Evolutionary conservation across 2,113 vertebrate genomes (phyloP).

Genomic region (Myiagra hebetior): DNA sequence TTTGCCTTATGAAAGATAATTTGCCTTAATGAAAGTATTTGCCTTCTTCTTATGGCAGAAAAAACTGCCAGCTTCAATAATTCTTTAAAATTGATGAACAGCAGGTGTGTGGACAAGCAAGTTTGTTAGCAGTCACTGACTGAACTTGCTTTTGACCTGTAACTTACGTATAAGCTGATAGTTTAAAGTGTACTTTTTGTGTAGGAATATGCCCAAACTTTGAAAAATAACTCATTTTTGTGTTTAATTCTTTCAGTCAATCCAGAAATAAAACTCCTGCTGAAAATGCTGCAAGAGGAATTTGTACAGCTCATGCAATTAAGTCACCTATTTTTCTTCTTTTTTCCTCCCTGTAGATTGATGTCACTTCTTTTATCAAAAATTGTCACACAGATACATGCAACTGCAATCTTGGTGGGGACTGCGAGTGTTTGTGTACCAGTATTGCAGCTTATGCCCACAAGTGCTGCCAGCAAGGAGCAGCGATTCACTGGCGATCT

Average conservation of each 20-base stretch:
- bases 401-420: constrained; percentile 95
- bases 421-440: constrained; percentile 96
- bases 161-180: neutral
- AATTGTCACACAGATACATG: constrained; percentile 97
- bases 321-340: neutral
- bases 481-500: constrained; percentile 86
- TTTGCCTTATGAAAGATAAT: neutral
- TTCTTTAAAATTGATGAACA: neutral
- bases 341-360: constrained; percentile 76
- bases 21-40: too few relatives aligned
- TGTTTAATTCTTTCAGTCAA: neutral
- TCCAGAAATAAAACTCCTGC: neutral
- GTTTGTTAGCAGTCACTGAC: neutral
- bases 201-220: neutral
- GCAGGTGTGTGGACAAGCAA: neutral
- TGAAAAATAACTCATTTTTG: neutral
- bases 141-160: neutral
- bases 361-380: constrained; percentile 96
- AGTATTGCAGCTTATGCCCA: constrained; percentile 93
- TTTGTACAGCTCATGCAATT: neutral
- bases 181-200: neutral
- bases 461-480: constrained; percentile 94
- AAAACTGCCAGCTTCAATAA: neutral
- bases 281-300: neutral
- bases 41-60: too few relatives aligned